A percentile compares a stretch with the other conserved stretches of the same genome.
Conservation (phyloP, 2,113 vertebrate species). For the Sterrhoptilus dennistouni region DNA sequence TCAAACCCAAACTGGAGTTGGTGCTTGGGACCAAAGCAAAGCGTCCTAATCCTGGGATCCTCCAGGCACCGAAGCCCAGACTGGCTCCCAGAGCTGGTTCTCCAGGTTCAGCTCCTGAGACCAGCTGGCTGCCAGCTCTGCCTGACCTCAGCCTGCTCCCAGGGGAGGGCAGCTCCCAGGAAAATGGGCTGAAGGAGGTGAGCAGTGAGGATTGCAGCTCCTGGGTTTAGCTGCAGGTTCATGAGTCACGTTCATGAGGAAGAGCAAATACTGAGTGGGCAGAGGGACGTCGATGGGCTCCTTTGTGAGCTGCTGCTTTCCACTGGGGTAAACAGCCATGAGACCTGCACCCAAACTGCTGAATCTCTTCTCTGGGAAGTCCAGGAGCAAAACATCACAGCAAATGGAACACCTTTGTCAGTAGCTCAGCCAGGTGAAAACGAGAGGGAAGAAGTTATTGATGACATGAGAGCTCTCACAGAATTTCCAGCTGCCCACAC, state of each 20-base stretch:
- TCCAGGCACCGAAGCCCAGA: not conserved
- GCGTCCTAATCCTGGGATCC: not conserved
- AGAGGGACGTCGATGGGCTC: not conserved
- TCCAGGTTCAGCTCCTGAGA: not conserved
- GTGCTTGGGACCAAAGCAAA: not conserved
- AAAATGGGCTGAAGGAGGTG: not conserved
- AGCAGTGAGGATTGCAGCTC: not conserved
- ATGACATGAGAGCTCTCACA: not conserved
- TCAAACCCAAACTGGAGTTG: not conserved
- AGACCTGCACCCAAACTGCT: not conserved
- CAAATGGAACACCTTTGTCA: not conserved
- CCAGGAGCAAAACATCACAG: not conserved
- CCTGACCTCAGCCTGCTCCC: not conserved
- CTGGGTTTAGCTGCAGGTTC: not conserved
- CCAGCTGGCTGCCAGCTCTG: not conserved
- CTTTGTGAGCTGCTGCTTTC: not conserved
- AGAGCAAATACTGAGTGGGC: not conserved
- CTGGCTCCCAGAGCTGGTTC: not conserved
- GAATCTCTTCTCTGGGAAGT: not conserved
- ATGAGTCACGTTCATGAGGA: not conserved
- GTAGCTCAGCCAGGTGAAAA: not conserved
- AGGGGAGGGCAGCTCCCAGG: not conserved
- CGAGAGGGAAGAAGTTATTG: not conserved
- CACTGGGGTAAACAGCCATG: not conserved
- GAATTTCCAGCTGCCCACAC: constrained; percentile 54